A percentile compares a stretch with the other conserved stretches of the same genome.
Conservation (phyloP, 2,888 invertebrate species). For the Callosobruchus maculatus region DNA sequence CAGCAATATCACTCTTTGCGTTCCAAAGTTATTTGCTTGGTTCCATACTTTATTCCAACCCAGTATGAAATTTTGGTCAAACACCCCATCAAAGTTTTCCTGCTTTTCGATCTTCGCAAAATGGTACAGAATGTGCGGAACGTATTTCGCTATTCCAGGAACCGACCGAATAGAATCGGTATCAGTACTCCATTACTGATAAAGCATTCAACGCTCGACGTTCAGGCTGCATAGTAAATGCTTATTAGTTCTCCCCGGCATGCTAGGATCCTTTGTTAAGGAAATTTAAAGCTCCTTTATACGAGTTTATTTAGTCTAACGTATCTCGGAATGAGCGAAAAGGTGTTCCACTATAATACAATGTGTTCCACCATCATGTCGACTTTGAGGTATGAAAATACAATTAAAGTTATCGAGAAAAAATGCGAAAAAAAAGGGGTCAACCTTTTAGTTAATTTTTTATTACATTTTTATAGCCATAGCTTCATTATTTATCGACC, state of each 20-base stretch:
- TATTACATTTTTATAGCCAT: no score
- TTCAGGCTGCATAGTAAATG: constrained; percentile 24
- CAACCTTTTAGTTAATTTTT: no score
- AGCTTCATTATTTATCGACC: no score
- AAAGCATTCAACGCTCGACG: neutral
- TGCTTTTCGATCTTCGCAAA: neutral
- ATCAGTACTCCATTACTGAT: neutral
- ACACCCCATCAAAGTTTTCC: no score
- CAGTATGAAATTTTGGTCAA: no score
- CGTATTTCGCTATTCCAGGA: neutral
- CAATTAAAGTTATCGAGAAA: no score
- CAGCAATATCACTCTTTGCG: no score
- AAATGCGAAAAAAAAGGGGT: no score
- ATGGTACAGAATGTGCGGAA: neutral
- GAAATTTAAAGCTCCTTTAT: constrained; percentile 36
- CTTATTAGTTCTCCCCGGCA: constrained; percentile 32
- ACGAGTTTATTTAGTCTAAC: constrained; percentile 29
- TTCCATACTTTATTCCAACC: no score
- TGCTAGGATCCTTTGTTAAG: constrained; percentile 30
- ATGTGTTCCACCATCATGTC: no score
- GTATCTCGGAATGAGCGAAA: neutral
- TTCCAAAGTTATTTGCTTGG: no score
- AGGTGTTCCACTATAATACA: neutral
- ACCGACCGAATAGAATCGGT: neutral
- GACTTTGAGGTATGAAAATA: no score